Conservation (phyloP, 2,113 vertebrate genomes). For the Epinephelus moara region DNA sequence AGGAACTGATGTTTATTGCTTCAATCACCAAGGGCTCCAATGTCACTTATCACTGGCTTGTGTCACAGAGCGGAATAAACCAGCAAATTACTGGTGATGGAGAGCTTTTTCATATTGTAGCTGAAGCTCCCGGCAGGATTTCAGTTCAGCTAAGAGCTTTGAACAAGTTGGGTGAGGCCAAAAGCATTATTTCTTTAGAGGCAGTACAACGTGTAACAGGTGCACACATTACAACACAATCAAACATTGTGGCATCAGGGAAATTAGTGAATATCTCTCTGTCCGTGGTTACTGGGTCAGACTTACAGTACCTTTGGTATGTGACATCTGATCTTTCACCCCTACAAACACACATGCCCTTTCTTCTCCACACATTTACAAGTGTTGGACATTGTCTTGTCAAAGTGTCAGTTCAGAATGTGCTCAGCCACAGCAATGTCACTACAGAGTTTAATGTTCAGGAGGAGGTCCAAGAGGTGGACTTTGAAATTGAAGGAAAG, state of each 20-base stretch:
- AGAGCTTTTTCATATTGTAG: conserved; percentile 63
- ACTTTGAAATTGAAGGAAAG: conserved; percentile 71
- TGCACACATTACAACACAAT: conserved; percentile 59
- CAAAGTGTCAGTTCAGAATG: conserved; percentile 79
- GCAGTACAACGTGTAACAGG: conserved; percentile 72
- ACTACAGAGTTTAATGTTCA: conserved; percentile 77
- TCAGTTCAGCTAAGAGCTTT: conserved; percentile 75
- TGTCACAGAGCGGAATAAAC: conserved; percentile 43
- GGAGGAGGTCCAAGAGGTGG: conserved; percentile 76
- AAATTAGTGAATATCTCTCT: conserved; percentile 76
- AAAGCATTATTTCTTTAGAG: conserved; percentile 59
- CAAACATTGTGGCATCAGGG: conserved; percentile 59
- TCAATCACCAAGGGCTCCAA: conserved; percentile 79
- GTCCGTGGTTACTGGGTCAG: conserved; percentile 72
- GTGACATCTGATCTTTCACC: conserved; percentile 42
- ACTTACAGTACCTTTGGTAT: conserved; percentile 82
- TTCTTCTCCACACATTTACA: conserved; percentile 74
- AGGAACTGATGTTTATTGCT: conserved; percentile 70
- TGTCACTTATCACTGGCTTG: conserved; percentile 81
- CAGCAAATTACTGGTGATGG: conserved; percentile 35
- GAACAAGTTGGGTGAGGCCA: conserved; percentile 76
- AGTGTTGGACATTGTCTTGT: conserved; percentile 65
- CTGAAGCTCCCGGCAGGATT: conserved; percentile 70
- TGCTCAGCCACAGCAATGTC: conserved; percentile 68
- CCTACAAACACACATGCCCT: conserved; percentile 61